phyloP scores from a whole-genome alignment of 2,888 invertebrate species.

The Ophonus ardosiacus region DNA sequence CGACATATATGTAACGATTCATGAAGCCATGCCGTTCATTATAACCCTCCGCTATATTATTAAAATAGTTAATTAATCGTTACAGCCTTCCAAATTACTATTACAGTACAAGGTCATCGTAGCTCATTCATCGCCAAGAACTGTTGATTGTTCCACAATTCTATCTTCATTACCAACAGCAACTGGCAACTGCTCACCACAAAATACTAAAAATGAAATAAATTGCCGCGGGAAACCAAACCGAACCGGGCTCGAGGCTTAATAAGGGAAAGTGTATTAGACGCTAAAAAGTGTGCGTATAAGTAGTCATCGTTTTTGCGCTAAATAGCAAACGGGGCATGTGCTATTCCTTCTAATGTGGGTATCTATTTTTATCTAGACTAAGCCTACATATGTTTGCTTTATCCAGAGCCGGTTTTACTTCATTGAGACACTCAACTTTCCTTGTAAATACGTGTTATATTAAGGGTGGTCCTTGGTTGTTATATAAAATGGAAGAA shows the following conservation, averaged over 20 bases:
- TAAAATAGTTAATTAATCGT: constrained; percentile 46
- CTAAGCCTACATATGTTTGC: neutral
- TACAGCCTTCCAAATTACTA: constrained; percentile 47
- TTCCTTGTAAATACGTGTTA: neutral
- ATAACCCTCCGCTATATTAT: constrained; percentile 19
- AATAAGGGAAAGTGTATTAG: constrained; percentile 52
- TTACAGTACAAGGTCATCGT: constrained; percentile 42
- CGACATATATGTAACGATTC: constrained; percentile 26
- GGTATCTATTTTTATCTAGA: constrained; percentile 62
- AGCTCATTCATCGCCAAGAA: constrained; percentile 29
- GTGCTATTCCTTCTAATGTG: constrained; percentile 57
- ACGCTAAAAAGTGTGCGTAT: constrained; percentile 22
- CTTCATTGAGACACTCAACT: neutral
- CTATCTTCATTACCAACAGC: neutral
- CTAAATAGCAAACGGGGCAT: constrained; percentile 54
- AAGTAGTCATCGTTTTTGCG: constrained; percentile 43
- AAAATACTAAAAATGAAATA: constrained; percentile 32
- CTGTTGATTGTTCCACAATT: neutral
- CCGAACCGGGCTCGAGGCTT: neutral
- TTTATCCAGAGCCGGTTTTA: neutral
- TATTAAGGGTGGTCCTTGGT: neutral
- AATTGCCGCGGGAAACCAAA: constrained; percentile 10
- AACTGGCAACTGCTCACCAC: neutral
- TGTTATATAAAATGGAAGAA: neutral
- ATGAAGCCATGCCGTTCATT: constrained; percentile 20